Percentiles rank a stretch among this genome's conserved stretches.
Conservation (phyloP, 2,888 invertebrate species). For the Malacosoma neustria region DNA sequence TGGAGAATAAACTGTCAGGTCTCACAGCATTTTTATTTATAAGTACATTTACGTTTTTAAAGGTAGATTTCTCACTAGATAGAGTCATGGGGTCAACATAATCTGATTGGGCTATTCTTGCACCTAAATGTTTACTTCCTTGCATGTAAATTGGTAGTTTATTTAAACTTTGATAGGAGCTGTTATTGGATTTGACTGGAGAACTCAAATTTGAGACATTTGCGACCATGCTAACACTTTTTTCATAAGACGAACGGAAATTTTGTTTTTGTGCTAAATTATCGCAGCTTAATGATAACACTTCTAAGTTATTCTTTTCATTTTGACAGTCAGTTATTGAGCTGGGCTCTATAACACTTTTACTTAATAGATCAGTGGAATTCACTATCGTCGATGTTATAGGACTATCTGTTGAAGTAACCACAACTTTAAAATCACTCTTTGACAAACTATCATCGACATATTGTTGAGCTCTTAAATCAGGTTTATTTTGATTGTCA, state of each 20-base stretch:
- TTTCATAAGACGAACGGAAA: conserved; percentile 40
- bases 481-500: conserved; percentile 43
- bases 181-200: conserved; percentile 50
- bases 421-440: conserved; percentile 51
- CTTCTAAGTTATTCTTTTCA: conserved; percentile 53
- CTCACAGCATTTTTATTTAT: conserved; percentile 76
- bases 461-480: conserved; percentile 20
- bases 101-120: conserved; percentile 90
- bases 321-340: conserved; percentile 51
- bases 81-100: conserved; percentile 88
- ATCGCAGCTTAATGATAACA: conserved; percentile 55
- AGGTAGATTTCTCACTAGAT: conserved; percentile 57
- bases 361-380: conserved; percentile 41
- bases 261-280: conserved; percentile 41
- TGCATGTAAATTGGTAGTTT: conserved; percentile 80
- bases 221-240: conserved; percentile 49
- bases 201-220: conserved; percentile 40
- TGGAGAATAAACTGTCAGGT: conserved; percentile 73
- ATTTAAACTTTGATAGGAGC: conserved; percentile 54
- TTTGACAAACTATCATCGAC: conserved; percentile 31
- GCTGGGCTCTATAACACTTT: conserved; percentile 52
- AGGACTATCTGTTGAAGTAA: conserved; percentile 52
- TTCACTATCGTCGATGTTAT: conserved; percentile 40
- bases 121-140: conserved; percentile 88
- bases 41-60: conserved; percentile 74